Evolutionary conservation across 2,797 vertebrate genomes (phyloP), one percentile per base, ranked within the genome.

Genomic region (Notolepis coatsorum): DNA sequence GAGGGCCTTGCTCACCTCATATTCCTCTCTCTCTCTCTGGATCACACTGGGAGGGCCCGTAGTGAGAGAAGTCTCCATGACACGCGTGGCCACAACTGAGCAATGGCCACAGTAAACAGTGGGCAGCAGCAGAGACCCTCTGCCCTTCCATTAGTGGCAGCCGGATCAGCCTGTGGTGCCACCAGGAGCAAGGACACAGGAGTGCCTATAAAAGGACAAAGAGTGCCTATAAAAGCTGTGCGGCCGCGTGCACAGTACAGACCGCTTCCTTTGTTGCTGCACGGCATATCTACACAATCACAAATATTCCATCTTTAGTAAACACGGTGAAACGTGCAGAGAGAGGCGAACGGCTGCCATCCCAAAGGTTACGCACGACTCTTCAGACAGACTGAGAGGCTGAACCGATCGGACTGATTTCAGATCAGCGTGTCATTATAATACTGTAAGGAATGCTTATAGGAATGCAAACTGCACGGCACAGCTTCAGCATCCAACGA

Each of bases 381-480:
- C 60, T 5, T 60, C 28, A 50, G 31, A 43, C 42, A 48, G 48
- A 61, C n/a, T n/a, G n/a, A n/a, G n/a, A n/a, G n/a, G n/a, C n/a
- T n/a, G n/a, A n/a, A n/a, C n/a, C n/a, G 30, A 50, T 15, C 13
- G 25, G 65, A 69, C 27, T 73, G 68, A 69, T 37, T 51, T 79
- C 63, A 54, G 18, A 65, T 64, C 18, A 28, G 62, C 53, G 17
- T 47, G 47, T 51, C 60, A 74, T 62, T 65, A 77, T 73, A 73
- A 38, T 6, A 18, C 12, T 21, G 48, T 37, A 46, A 31, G 3
- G 30, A 39, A n/a, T n/a, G 25, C 15, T 10, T 71, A 67, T 76
- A 43, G 47, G 63, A 68, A 84, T 69, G 56, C 60, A 73, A 66
- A 76, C 53, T 39, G 52, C 52, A 63, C 46, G 39, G 12, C 18